A percentile compares a stretch with the other conserved stretches of the same genome.
Conservation (phyloP, 2,888 invertebrate species). For the Cylindroiulus punctatus region DNA sequence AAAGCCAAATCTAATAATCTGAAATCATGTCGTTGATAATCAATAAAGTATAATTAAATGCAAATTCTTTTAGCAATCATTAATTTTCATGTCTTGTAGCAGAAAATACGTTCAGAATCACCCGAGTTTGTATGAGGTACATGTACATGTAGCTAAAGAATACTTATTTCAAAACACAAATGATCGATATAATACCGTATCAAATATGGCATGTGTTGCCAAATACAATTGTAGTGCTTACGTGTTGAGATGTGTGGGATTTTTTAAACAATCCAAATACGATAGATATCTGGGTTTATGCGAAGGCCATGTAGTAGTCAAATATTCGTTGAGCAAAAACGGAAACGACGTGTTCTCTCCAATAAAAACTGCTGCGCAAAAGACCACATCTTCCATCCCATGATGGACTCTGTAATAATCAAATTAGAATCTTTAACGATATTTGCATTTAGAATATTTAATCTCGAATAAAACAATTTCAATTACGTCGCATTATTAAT, state of each 20-base stretch:
- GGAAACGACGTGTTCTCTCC: not conserved
- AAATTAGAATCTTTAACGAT: not conserved
- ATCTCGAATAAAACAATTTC: no score
- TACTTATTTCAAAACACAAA: no score
- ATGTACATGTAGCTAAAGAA: no score
- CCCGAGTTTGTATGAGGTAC: no score
- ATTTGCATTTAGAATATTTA: not conserved
- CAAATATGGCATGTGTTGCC: no score
- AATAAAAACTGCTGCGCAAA: not conserved
- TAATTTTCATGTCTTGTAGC: no score
- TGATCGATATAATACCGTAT: no score
- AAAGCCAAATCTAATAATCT: not conserved
- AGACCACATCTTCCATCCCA: not conserved
- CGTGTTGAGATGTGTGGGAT: not conserved
- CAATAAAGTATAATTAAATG: no score
- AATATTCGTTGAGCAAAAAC: not conserved
- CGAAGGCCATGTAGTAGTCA: not conserved
- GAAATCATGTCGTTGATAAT: not conserved
- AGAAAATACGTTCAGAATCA: no score
- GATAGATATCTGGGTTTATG: not conserved
- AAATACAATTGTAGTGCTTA: not conserved
- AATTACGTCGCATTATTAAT: no score
- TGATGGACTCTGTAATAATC: not conserved
- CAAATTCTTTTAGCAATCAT: no score
- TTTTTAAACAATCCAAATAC: not conserved